Evolutionary conservation across 2,113 vertebrate genomes (phyloP), one percentile per base, ranked within the genome.

Genomic region (Microtus oregoni): DNA sequence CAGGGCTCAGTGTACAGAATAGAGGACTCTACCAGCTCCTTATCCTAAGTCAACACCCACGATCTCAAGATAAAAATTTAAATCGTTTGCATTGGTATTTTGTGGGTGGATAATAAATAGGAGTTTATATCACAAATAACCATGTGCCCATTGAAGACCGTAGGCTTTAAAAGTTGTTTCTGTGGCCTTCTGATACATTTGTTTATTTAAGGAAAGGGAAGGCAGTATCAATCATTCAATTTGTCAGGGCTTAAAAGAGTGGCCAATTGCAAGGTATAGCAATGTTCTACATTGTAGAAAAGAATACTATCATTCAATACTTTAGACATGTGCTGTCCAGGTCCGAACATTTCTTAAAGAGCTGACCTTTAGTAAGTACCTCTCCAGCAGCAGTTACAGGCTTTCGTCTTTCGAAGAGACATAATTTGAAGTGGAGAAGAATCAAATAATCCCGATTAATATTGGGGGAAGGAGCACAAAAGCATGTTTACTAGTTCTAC

Each of bases 401-500:
- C 35, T 73, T 5, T 90, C 22, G 50, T 63, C 47, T 81, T 63
- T 15, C 68, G 81, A 83, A 85, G 28, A 89, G 41, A 83, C 10
- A 52, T 81, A 28, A 82, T 77, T 65, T 90, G 55, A 91, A 76
- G 73, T 52, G 78, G 13, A 94, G 38, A 92, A 55, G 86, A 93
- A 95, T 95, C 26, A 90, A 94, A 95, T 50, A 91, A 90, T 55
- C 10, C 52, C 87, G 82, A 76, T 86, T 97, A 92, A 95, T 92
- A 96, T 90, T 98, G 38, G 22, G 73, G 73, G 58, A 58, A 44
- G 38, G 38, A 20, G 20, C 22, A 22, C 38, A 97, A 98, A 98
- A 98, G 98, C 98, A 98, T 98, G 98, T 99, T 99, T 99, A 99
- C 30, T 15, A 68, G 67, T 68, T 68, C 13, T 15, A 68, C 30